Conservation (phyloP, 2,888 invertebrate species). For the Drosophila bunnanda region DNA sequence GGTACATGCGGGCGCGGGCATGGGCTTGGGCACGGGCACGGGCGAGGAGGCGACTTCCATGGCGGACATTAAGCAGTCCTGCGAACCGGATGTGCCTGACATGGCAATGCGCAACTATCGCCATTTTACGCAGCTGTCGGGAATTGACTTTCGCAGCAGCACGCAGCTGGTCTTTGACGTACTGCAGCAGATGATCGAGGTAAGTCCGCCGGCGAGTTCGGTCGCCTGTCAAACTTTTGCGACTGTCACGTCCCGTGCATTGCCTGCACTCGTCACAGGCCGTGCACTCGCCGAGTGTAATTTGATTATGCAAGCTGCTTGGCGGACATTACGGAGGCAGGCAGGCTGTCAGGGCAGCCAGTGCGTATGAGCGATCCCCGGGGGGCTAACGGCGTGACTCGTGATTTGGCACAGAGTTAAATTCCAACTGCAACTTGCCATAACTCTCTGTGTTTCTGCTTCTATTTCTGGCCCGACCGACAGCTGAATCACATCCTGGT, state of each 20-base stretch:
- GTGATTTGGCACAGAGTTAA: conserved; percentile 45
- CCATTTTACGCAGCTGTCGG: conserved; percentile 86
- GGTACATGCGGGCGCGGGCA: conserved; percentile 34
- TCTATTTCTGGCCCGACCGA: conserved; percentile 21
- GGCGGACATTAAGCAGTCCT: conserved; percentile 36
- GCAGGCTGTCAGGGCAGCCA: conserved; percentile 19
- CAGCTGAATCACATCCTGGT: conserved; percentile 86
- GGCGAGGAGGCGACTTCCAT: conserved; percentile 10
- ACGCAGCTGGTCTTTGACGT: conserved; percentile 96
- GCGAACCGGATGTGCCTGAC: conserved; percentile 63
- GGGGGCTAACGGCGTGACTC: conserved; percentile 23
- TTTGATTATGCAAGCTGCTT: conserved; percentile 53
- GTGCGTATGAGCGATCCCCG: conserved; percentile 41
- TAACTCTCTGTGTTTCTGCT: conserved; percentile 14
- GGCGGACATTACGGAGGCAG: conserved; percentile 32
- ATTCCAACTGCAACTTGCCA: conserved; percentile 49
- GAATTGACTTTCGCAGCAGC: conserved; percentile 96
- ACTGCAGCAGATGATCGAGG: conserved; percentile 89
- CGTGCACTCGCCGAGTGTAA: conserved; percentile 38
- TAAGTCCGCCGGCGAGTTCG: conserved; percentile 65
- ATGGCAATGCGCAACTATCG: conserved; percentile 81
- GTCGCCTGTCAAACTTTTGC: conserved; percentile 23
- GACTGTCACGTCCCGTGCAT: conserved; percentile 44
- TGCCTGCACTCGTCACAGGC: conserved; percentile 29
- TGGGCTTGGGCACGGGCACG: conserved; percentile 11